Conservation (phyloP, 2,888 invertebrate genomes). For the Caenorhabditis doughertyi region DNA sequence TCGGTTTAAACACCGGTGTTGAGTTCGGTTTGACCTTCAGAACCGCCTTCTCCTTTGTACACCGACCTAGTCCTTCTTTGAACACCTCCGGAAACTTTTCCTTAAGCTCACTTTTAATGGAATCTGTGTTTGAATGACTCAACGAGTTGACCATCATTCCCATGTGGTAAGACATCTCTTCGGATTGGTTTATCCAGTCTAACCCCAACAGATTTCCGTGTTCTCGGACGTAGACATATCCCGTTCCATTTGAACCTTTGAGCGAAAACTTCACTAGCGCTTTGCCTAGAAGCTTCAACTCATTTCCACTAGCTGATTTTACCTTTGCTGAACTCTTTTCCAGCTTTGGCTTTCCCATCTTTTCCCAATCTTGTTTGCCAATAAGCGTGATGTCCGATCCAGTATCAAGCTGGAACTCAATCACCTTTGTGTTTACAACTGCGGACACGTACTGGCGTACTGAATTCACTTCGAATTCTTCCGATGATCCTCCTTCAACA, state of each 20-base stretch:
- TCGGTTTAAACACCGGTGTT: constrained; percentile 1
- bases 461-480: neutral
- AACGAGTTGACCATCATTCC: neutral
- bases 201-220: constrained; percentile 18
- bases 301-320: constrained; percentile 19
- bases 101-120: neutral
- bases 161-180: constrained; percentile 1
- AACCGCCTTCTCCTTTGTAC: constrained; percentile 1
- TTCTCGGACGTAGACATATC: neutral
- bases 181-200: neutral
- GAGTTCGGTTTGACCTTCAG: neutral
- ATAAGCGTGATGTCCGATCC: neutral
- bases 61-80: constrained; percentile 8
- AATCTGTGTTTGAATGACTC: neutral
- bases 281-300: neutral
- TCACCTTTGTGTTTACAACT: neutral
- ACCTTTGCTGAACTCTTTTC: neutral
- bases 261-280: neutral
- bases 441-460: neutral
- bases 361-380: neutral
- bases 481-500: neutral
- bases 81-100: constrained; percentile 15
- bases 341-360: neutral
- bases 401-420: neutral
- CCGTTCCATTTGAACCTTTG: neutral